Percentiles rank a stretch among this genome's conserved stretches.
Evolutionary conservation across 2,113 vertebrate species (phyloP).

Genomic region (Oryzias javanicus): DNA sequence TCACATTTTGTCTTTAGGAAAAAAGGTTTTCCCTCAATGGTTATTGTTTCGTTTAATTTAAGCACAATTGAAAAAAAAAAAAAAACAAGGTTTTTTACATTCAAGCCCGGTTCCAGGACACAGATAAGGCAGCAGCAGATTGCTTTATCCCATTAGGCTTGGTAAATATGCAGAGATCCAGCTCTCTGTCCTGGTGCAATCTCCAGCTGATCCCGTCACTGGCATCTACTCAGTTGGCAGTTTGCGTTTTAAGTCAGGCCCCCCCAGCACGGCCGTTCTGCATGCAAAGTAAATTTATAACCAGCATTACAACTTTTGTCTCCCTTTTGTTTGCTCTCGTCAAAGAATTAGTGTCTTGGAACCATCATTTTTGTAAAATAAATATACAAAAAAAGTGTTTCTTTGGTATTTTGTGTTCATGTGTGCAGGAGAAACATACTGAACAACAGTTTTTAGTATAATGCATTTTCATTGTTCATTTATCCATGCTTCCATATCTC

Average conservation of each 20-base stretch:
- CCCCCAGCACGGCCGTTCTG: constrained; percentile 24
- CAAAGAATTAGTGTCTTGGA: not conserved
- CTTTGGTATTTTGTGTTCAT: not conserved
- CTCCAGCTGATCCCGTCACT: constrained; percentile 58
- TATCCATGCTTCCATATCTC: no score
- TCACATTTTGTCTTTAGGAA: not conserved
- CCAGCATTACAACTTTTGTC: not conserved
- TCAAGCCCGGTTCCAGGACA: constrained; percentile 50
- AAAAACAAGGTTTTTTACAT: constrained; percentile 31
- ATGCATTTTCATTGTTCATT: no score
- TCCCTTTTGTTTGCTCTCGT: not conserved
- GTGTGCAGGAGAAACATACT: not conserved
- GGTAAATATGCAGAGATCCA: constrained; percentile 59
- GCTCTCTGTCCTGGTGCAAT: constrained; percentile 47
- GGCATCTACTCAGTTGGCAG: constrained; percentile 40
- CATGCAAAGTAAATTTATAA: constrained; percentile 10
- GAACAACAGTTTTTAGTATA: not conserved
- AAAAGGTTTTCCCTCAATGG: not conserved
- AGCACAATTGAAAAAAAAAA: constrained; percentile 39
- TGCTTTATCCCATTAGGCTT: constrained; percentile 70
- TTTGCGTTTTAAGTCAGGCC: constrained; percentile 46
- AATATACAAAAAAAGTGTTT: not conserved
- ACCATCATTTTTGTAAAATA: not conserved
- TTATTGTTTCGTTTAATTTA: constrained; percentile 25
- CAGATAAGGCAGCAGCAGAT: constrained; percentile 67